Conservation (phyloP, 2,797 vertebrate genomes). For the Brachyalestes nurse region DNA sequence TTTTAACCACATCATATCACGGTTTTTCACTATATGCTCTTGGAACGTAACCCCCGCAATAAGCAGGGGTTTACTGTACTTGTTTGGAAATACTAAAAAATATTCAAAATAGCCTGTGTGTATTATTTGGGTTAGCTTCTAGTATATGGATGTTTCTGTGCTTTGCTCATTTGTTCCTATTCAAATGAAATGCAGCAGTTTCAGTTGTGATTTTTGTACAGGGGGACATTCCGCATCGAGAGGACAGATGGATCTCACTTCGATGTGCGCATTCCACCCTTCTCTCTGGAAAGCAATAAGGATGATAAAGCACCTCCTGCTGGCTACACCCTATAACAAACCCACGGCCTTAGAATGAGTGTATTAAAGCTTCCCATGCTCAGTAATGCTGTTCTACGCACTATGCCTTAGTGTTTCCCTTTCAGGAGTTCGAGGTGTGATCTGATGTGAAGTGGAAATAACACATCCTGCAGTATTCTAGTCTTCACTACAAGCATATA, state of each 20-base stretch:
- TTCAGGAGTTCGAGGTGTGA: background rate
- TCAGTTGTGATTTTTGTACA: constrained; percentile 63
- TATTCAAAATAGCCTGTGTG: no score
- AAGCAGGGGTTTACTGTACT: no score
- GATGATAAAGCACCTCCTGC: constrained; percentile 80
- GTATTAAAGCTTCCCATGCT: background rate
- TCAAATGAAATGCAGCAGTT: background rate
- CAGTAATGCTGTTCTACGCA: constrained; percentile 16
- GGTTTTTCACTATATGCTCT: no score
- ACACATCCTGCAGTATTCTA: constrained; percentile 16
- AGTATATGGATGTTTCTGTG: background rate
- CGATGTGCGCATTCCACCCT: constrained; percentile 96
- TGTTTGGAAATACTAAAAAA: no score
- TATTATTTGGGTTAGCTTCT: no score
- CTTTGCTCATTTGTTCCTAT: background rate
- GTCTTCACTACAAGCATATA: background rate
- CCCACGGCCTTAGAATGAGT: constrained; percentile 3
- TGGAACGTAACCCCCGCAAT: no score
- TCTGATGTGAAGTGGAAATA: background rate
- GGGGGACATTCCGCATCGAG: constrained; percentile 98
- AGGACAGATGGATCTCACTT: constrained; percentile 96
- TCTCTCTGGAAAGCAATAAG: constrained; percentile 96
- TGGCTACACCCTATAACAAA: constrained; percentile 76
- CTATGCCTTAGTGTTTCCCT: constrained; percentile 21
- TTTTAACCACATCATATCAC: no score